Conservation (phyloP, 1,140 invertebrate species). For the Heliconius eleuchia region DNA sequence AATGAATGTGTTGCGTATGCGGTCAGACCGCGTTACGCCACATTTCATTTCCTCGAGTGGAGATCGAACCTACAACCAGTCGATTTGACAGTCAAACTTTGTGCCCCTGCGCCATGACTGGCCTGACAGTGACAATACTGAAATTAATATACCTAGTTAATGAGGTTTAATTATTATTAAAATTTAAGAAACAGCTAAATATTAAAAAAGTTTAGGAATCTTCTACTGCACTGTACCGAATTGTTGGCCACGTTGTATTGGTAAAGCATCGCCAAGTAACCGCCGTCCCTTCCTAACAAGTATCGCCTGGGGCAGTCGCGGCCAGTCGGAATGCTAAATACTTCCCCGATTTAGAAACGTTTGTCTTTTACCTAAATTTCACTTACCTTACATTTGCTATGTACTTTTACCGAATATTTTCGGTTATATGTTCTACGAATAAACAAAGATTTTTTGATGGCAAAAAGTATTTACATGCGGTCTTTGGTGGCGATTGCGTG, state of each 20-base stretch:
- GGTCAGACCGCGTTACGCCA: too few relatives aligned
- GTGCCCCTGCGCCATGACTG: too few relatives aligned
- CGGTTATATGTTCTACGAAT: not conserved
- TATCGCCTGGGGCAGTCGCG: constrained; percentile 38
- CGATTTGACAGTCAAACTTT: too few relatives aligned
- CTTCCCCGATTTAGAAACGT: constrained; percentile 30
- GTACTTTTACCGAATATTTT: too few relatives aligned
- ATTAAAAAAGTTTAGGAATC: not conserved
- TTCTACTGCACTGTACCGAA: not conserved
- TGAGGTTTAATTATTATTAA: too few relatives aligned
- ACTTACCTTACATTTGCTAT: not conserved
- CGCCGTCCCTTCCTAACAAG: constrained; percentile 48
- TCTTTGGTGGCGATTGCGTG: constrained; percentile 54
- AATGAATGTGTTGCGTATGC: too few relatives aligned
- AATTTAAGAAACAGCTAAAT: too few relatives aligned
- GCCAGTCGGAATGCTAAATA: constrained; percentile 50
- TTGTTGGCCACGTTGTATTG: constrained; percentile 40
- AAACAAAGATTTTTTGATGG: constrained; percentile 29
- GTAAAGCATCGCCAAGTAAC: constrained; percentile 34
- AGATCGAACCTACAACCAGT: too few relatives aligned
- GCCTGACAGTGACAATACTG: too few relatives aligned
- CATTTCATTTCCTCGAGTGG: too few relatives aligned
- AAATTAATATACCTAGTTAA: too few relatives aligned
- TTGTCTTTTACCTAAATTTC: constrained; percentile 10
- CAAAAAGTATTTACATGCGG: constrained; percentile 27